These are phyloP conservation scores for Heliconius charithonia DNA, from an alignment of 2,888 invertebrate genomes.

Conservation along the genomic window DNA sequence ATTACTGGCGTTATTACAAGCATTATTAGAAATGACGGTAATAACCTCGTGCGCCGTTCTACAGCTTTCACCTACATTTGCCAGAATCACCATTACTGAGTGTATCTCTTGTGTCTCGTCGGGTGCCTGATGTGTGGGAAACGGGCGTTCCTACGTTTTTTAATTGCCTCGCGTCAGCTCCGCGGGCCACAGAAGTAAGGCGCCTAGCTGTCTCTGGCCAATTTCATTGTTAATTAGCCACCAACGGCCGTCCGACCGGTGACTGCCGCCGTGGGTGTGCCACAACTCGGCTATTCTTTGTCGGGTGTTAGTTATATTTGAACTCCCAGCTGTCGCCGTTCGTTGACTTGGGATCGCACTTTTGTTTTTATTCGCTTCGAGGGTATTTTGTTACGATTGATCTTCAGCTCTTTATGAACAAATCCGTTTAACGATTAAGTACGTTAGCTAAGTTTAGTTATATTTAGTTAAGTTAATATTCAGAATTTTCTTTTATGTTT, in stretches of 20 bases:
- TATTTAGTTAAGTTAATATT: neutral
- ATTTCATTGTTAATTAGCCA: constrained; percentile 78
- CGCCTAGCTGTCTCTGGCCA: constrained; percentile 79
- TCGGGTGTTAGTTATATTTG: constrained; percentile 55
- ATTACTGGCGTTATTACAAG: constrained; percentile 64
- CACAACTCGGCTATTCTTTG: constrained; percentile 55
- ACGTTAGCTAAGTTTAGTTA: too few species aligned
- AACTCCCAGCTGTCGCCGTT: constrained; percentile 62
- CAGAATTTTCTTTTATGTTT: neutral
- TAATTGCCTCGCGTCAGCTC: constrained; percentile 70
- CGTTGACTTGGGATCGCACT: constrained; percentile 51
- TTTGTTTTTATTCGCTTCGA: constrained; percentile 51
- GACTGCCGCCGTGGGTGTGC: constrained; percentile 60
- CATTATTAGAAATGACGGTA: constrained; percentile 59
- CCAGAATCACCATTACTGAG: constrained; percentile 57
- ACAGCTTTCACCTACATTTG: constrained; percentile 70
- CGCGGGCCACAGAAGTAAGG: constrained; percentile 74
- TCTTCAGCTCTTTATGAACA: constrained; percentile 44
- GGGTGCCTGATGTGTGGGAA: constrained; percentile 72
- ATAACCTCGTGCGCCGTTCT: constrained; percentile 60
- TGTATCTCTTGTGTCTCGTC: constrained; percentile 58
- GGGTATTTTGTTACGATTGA: constrained; percentile 49
- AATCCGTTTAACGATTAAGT: constrained; percentile 29
- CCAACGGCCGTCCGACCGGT: constrained; percentile 66
- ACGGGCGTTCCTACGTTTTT: constrained; percentile 68